phyloP scores from a whole-genome alignment of 2,113 vertebrate genomes.

The Cyrtonyx montezumae region DNA sequence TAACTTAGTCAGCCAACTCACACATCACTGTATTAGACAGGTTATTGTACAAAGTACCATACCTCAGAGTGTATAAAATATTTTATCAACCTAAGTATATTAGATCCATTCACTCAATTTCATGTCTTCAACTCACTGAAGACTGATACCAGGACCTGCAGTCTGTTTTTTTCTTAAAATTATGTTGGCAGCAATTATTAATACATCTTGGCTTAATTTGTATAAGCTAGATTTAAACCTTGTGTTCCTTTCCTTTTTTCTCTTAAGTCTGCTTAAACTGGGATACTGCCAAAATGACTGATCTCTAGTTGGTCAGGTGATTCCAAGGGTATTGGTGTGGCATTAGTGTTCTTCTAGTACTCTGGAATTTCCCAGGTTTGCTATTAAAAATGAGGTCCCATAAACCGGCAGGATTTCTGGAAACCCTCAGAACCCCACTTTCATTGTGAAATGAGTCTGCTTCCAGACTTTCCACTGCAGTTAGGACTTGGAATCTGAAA shows the following conservation, averaged over 20 bases:
- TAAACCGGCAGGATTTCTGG: slow-evolving; percentile 46
- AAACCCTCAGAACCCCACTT: neutral
- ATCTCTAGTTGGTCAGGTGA: neutral
- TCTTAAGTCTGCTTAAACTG: neutral
- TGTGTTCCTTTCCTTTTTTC: neutral
- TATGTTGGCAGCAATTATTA: neutral
- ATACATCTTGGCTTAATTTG: slow-evolving; percentile 7
- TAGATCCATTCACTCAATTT: neutral
- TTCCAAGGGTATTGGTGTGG: neutral
- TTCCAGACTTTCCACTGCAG: neutral
- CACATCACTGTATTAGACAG: neutral
- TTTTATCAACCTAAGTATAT: neutral
- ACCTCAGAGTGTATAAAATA: neutral
- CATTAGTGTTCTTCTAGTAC: neutral
- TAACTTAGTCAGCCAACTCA: neutral
- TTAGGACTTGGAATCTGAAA: neutral
- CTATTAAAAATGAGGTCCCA: slow-evolving; percentile 26
- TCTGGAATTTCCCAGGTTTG: slow-evolving; percentile 25
- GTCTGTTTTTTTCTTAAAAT: slow-evolving; percentile 2
- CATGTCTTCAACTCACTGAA: neutral
- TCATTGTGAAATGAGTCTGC: neutral
- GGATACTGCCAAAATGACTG: neutral
- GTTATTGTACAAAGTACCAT: neutral
- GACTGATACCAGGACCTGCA: neutral
- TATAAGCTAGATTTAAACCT: neutral